Conservation (phyloP, 2,888 invertebrate genomes). For the Exephanes ischioxanthus region DNA sequence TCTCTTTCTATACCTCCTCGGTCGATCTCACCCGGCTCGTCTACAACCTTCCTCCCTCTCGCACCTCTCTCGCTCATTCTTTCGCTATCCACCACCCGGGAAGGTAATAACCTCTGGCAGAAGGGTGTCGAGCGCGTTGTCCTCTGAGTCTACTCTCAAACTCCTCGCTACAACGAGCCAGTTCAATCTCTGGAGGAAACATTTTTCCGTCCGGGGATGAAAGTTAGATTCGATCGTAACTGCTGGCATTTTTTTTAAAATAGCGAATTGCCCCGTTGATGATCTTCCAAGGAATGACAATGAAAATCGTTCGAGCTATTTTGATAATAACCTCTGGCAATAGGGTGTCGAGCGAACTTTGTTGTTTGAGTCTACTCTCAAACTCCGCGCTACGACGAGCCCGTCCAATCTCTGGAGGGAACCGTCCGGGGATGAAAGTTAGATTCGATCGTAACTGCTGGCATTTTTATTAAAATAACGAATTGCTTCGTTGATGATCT, state of each 20-base stretch:
- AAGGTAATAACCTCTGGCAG: slow-evolving; percentile 65
- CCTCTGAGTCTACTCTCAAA: neutral
- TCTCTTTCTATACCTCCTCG: slow-evolving; percentile 32
- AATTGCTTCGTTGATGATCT: too few relatives aligned
- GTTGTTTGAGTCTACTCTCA: neutral
- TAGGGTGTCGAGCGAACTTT: slow-evolving; percentile 45
- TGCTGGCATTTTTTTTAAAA: neutral
- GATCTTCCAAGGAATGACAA: too few relatives aligned
- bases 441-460: too few relatives aligned
- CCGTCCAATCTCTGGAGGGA: neutral
- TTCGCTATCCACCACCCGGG: slow-evolving; percentile 53
- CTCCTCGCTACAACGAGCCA: slow-evolving; percentile 4
- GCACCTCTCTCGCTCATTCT: slow-evolving; percentile 15
- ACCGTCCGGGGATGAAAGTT: too few relatives aligned
- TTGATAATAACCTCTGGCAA: slow-evolving; percentile 58
- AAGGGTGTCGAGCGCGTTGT: slow-evolving; percentile 54
- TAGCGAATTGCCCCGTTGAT: too few relatives aligned
- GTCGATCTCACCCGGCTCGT: slow-evolving; percentile 49
- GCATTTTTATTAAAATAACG: too few relatives aligned
- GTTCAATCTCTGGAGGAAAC: neutral
- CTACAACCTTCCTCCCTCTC: slow-evolving; percentile 36
- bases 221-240: neutral
- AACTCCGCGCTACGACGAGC: too few relatives aligned
- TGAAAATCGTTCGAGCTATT: too few relatives aligned
- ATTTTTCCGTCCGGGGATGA: neutral